Percentiles rank a stretch among this genome's conserved stretches.
phyloP scores from a whole-genome alignment of 2,888 invertebrate genomes.

The Cephus pulcher region DNA sequence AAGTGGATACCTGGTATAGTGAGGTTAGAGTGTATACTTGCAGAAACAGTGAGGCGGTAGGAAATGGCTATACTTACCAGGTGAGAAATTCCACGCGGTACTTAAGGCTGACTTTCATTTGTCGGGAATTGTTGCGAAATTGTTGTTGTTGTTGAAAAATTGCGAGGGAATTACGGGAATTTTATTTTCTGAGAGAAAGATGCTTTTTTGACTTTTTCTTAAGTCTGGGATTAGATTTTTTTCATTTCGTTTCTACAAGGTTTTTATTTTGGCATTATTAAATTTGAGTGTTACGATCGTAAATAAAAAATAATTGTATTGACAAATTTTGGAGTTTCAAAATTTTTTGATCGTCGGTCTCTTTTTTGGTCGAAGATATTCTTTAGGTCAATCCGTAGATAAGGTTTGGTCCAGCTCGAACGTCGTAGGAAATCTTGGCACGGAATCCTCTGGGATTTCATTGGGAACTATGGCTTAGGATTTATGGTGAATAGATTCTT shows the following conservation, averaged over 20 bases:
- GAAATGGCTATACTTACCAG: background rate
- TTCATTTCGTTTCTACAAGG: background rate
- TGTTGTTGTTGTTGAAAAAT: too few species aligned
- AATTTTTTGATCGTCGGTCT: fast-evolving
- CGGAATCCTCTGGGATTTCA: background rate
- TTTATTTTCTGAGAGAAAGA: background rate
- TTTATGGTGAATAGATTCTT: background rate
- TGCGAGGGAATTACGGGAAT: background rate
- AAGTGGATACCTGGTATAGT: background rate
- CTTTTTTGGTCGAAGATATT: background rate
- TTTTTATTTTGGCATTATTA: too few species aligned
- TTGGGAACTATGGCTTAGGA: background rate
- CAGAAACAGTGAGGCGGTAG: background rate
- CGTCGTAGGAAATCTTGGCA: background rate
- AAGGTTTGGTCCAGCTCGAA: background rate
- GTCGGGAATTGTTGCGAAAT: background rate
- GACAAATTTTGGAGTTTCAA: background rate
- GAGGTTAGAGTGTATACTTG: background rate
- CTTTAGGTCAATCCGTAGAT: background rate
- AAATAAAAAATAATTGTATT: background rate
- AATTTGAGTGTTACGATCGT: too few species aligned
- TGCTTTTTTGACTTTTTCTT: background rate
- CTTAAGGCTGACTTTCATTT: background rate
- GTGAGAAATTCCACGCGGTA: background rate
- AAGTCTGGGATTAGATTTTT: background rate